Base-by-base conservation (phyloP, 2,113 vertebrate genomes). In the Melanerpes aurifrons region DNA sequence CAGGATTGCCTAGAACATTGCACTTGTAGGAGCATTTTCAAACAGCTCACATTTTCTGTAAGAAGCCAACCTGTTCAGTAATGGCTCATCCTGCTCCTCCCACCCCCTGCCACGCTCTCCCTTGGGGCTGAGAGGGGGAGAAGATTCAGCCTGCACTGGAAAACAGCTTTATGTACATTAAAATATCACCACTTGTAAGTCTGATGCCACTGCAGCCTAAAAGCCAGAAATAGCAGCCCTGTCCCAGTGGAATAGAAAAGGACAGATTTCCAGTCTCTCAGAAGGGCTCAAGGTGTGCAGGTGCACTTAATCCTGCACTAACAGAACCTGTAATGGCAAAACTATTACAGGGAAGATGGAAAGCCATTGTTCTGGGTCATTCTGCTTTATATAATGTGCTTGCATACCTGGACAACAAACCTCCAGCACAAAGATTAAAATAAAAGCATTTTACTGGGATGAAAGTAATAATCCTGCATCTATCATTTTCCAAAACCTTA, bases 41-140 rank as follows among this genome's bases (percentile, higher is more conserved):
- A 96, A 95, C 94, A 94, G 94, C 92, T 96, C 93, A 93, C 92
- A 96, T 93, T 96, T 93, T 89, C 95, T 93, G 94, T 79, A 82
- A 92, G 94, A 94, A 96, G 95, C 93, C 95, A 96, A 82, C 91
- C 83, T 90, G 81, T 88, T 92, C 91, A n/a, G 80, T 93, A 95
- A 96, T 93, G 94, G 92, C 89, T 95, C 84, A 92, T 92, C 70
- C 95, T 62, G 90, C 92, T 94, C 95, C 96, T 96, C 95, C 95
- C 93, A 94, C 83, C 86, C 82, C 58, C 76, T 72, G 77, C 86
- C 90, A 82, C 40, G 2, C 1, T 3, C 62, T 93, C 96, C 89
- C 96, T 58, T 25, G 92, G 90, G 95, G 80, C 69, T 7, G 1
- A 84, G 90, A 93, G 86, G 82, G 86, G 86, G 69, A 90, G 40